A percentile compares a stretch with the other conserved stretches of the same genome.
These are phyloP conservation scores for Andrena praecox DNA, from an alignment of 2,888 invertebrate genomes.

Conservation along the genomic window DNA sequence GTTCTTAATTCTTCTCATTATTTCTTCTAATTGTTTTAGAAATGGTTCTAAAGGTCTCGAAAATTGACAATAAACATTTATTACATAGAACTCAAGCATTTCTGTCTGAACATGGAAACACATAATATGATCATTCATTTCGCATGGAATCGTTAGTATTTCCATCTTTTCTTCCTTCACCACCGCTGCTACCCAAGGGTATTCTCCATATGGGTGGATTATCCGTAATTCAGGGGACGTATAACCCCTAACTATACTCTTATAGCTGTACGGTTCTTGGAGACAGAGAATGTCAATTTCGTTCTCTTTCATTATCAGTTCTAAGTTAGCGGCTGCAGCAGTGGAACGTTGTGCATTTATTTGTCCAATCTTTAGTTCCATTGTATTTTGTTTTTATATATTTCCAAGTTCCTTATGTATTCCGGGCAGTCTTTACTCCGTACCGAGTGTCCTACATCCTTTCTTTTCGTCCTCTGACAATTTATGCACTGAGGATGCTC, in stretches of 20 bases:
- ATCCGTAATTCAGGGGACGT: background rate
- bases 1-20: no score
- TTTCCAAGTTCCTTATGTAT: background rate
- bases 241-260: constrained; percentile 9
- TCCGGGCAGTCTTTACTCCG: constrained; percentile 3
- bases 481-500: background rate
- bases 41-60: constrained; percentile 26
- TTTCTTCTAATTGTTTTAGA: constrained; percentile 2
- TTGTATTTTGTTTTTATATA: constrained; percentile 5
- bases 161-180: constrained; percentile 8
- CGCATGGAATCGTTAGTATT: background rate
- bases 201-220: background rate
- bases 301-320: background rate
- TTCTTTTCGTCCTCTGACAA: background rate
- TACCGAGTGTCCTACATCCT: background rate
- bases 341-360: constrained; percentile 12
- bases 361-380: constrained; percentile 2
- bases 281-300: constrained; percentile 27
- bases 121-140: background rate
- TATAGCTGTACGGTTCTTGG: constrained; percentile 47
- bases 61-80: constrained; percentile 44
- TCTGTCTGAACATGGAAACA: background rate
- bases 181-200: constrained; percentile 10
- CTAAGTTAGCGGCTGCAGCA: constrained; percentile 8
- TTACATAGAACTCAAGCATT: constrained; percentile 1